A percentile compares a stretch with the other conserved stretches of the same genome.
These are phyloP conservation scores for Oryzaephilus surinamensis DNA, from an alignment of 1,140 invertebrate genomes.

Conservation along the genomic window DNA sequence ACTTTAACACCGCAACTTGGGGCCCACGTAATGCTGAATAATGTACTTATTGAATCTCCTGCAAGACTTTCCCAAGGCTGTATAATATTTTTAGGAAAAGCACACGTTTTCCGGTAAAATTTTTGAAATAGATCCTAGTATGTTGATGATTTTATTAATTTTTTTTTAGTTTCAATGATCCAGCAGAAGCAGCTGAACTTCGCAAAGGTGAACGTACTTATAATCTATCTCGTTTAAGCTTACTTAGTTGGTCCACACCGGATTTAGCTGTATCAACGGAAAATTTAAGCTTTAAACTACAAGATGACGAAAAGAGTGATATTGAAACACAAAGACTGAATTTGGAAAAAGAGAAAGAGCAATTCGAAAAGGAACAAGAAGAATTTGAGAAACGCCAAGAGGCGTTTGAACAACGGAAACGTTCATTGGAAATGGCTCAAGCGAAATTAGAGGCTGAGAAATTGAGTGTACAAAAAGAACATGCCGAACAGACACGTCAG, in stretches of 20 bases:
- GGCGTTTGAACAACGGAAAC: slow-evolving; percentile 27
- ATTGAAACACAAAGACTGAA: slow-evolving; percentile 42
- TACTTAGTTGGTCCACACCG: slow-evolving; percentile 72
- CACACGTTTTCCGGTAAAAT: slow-evolving; percentile 82
- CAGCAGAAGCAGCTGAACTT: slow-evolving; percentile 76
- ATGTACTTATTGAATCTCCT: slow-evolving; percentile 59
- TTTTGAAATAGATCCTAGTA: neutral
- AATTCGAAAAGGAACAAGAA: slow-evolving; percentile 38
- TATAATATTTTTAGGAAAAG: slow-evolving; percentile 68
- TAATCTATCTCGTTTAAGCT: slow-evolving; percentile 70
- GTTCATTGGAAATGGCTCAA: slow-evolving; percentile 28
- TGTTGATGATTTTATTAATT: slow-evolving; percentile 3
- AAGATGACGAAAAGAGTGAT: slow-evolving; percentile 41
- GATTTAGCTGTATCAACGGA: slow-evolving; percentile 70
- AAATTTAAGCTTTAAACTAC: slow-evolving; percentile 38
- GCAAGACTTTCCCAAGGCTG: slow-evolving; percentile 65
- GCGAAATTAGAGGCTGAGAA: slow-evolving; percentile 38
- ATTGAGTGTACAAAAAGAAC: slow-evolving; percentile 45
- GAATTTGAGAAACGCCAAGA: slow-evolving; percentile 38
- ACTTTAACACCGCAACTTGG: slow-evolving; percentile 58
- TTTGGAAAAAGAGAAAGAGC: slow-evolving; percentile 40
- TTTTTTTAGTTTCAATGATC: slow-evolving; percentile 57
- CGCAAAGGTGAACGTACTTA: slow-evolving; percentile 57
- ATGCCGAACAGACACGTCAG: slow-evolving; percentile 41
- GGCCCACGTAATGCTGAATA: slow-evolving; percentile 78